Evolutionary conservation across 2,113 vertebrate genomes (phyloP), one percentile per base, ranked within the genome.

Genomic region (Aramus guarauna): DNA sequence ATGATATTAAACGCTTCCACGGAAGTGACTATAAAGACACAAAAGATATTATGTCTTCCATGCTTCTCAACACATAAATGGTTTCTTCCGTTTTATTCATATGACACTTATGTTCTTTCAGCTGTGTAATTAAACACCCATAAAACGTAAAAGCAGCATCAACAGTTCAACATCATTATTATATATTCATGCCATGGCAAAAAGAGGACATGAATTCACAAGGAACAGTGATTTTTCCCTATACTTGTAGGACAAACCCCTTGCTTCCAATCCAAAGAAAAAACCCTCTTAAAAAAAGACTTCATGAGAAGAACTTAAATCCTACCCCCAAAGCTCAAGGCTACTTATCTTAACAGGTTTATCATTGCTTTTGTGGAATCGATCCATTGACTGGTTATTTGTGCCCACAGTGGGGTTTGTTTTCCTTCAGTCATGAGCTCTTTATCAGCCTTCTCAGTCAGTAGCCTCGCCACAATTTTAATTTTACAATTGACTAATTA

Each of bases 51-150:
- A 59, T 12, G 80, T 82, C 74, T 96, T 91, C 95, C 55, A 52
- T 59, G 86, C 81, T 91, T 88, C 95, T 96, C 84, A 47, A 89
- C 71, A 88, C 47, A 95, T 12, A 94, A 95, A 95, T 77, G 63
- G 78, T n/a, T 95, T 95, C 92, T 91, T 94, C 79, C 85, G 69
- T 77, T 95, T 94, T 92, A 91, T 85, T 87, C 87, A 76, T 59
- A 85, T 48, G 88, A 89, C 67, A 91, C 80, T 93, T 88, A 81
- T 24, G 85, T 60, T 92, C 96, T 74, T 85, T 95, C 94, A 96
- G 87, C 87, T 96, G 87, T 93, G 85, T 85, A 95, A 94, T 92
- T 91, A 93, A 88, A 90, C 69, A 92, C 17, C 73, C 88, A 73
- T 92, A 96, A 92, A 95, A 89, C 1, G 4, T 62, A 85, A 95